Percentiles rank a stretch among this genome's conserved stretches.
Conservation (phyloP, 2,113 vertebrate species). For the Pandion haliaetus region DNA sequence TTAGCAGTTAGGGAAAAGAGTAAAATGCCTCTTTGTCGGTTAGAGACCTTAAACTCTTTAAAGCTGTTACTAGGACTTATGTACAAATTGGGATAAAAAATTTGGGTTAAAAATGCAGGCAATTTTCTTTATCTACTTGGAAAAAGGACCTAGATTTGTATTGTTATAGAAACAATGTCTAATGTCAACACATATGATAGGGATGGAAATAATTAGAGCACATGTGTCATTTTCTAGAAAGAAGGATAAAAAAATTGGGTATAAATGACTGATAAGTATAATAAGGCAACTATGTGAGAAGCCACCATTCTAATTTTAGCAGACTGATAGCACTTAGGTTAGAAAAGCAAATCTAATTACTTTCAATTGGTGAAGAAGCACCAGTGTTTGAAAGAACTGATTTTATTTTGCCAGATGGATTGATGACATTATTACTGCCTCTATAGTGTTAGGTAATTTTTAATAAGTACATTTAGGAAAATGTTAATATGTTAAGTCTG, state of each 20-base stretch:
- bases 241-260: background rate
- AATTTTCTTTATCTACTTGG: background rate
- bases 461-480: background rate
- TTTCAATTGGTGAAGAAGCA: background rate
- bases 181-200: background rate
- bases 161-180: background rate
- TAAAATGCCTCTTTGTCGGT: background rate
- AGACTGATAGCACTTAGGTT: background rate
- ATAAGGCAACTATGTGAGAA: background rate
- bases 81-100: background rate
- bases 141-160: background rate
- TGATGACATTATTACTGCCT: background rate
- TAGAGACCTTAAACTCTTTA: background rate
- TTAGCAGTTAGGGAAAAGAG: background rate
- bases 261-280: background rate
- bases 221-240: background rate
- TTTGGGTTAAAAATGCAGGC: background rate
- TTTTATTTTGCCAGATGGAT: background rate
- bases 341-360: background rate
- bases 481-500: background rate
- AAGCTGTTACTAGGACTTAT: background rate
- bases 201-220: background rate
- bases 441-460: background rate
- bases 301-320: background rate
- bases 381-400: background rate